Evolutionary conservation across 2,113 vertebrate species (phyloP), one percentile per base, ranked within the genome.

Genomic region (Australoheros scitulus): DNA sequence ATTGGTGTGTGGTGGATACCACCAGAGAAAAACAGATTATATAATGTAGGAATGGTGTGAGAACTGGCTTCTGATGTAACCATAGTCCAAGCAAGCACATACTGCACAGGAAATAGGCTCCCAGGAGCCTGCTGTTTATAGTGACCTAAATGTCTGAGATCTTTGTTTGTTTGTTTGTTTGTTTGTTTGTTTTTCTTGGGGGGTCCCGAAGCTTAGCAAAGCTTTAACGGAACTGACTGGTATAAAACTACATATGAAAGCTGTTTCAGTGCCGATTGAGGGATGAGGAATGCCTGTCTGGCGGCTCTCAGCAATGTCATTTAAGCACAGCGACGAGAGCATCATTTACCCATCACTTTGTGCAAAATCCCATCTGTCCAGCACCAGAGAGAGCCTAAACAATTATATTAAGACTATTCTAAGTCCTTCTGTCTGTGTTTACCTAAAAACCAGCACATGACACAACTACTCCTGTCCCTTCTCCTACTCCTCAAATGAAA

Each of bases 301-400:
- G 80, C 74, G 36, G 65, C 58, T 81, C 60, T 84, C 55, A 58
- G 58, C 24, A 13, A 61, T 38, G 22, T 43, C 76, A 77, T 84
- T 61, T 60, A 77, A 79, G 57, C 61, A 43, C 29, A 70, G 65
- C 32, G 82, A 55, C 38, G 36, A 32, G 65, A 72, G 59, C 77
- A 74, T 83, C 59, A 34, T 85, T 88, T 80, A 75, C 47, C 86
- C 56, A 26, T 79, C 5, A n/a, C 80, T 87, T 87, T 50, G 77
- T 87, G 38, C 72, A 88, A 89, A 83, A 61, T 79, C 87, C 88
- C 91, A 88, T 90, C 86, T 92, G 89, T 82, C 82, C 26, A 77
- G 75, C 83, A 82, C 80, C 47, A 77, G 52, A 70, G 36, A 80
- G 65, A 78, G 52, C 81, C 68, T 70, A 88, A 89, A 87, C 65